Evolutionary conservation across 2,888 invertebrate genomes (phyloP), one percentile per base, ranked within the genome.

Genomic region (Stegana nigrithorax): DNA sequence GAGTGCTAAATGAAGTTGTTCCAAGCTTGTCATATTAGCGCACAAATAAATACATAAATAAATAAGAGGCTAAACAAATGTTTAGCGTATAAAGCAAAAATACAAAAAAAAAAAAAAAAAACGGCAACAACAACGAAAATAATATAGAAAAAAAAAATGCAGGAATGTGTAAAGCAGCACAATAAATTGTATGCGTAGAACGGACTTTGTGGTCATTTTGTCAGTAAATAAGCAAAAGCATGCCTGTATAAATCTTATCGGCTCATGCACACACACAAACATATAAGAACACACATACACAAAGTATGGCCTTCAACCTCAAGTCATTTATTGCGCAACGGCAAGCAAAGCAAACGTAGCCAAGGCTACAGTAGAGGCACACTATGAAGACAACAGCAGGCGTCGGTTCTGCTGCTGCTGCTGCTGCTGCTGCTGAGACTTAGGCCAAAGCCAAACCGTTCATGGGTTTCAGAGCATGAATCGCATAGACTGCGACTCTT

Each of bases 401-500:
- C n/a, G n/a, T n/a, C n/a, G n/a, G n/a, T n/a, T 29, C 29, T 7
- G n/a, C n/a, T 39, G 14, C n/a, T 39, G 21, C 12, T 23, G 25
- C 17, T 14, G 44, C 3, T 14, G 10, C 25, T 12, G 47, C 7
- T 12, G 25, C 3, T 23, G 14, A 26, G 27, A 25, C 14, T 51
- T 29, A 10, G 17, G 45, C 47, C 47, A 56, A 70, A 63, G 32
- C 21, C 32, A 68, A 75, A 70, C 68, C 80, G 80, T 80, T 75
- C 78, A 75, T 75, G 75, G 80, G 80, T 80, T 75, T 80, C 68
- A 80, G 80, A 75, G 75, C 75, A 79, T 79, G 75, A 75, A 75
- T 80, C 80, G 75, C 78, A 75, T 75, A 75, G 17, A n/a, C n/a
- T n/a, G n/a, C n/a, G n/a, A n/a, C n/a, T n/a, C n/a, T n/a, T n/a